Base-by-base conservation (phyloP, 2,797 vertebrate genomes). In the Sebastes hopkinsi region DNA sequence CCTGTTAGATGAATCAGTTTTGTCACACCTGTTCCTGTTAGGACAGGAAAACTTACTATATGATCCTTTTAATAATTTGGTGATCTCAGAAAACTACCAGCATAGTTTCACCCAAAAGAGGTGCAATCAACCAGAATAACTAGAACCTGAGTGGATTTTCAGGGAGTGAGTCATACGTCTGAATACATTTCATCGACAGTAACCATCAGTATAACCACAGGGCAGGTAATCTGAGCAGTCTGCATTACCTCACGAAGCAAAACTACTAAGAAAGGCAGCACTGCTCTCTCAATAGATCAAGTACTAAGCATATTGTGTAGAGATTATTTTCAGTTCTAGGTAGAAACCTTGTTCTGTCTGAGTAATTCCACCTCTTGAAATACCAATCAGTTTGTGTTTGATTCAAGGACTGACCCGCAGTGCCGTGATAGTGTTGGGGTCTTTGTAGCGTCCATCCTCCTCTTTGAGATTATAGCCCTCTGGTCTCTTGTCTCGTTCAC, bases 381-480 rank as follows among this genome's bases (percentile, higher is more conserved):
- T 25, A 55, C 11, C 6, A 32, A 6, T 66, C 52, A 30, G 65
- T 42, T 25, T 38, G 68, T 30, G 60, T 36, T 46, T 16, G 11
- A 29, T 11, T 52, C 18, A 22, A 58, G 27, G 65, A 85, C 96
- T 95, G 80, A 99, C 98, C 96, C 97, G 96, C 94, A 99, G 96
- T 92, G 97, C 96, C 20, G 98, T 99, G 87, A 99, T 97, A 84
- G 95, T 97, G 88, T 97, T 96, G 81, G 97, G 97, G 90, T 99
- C 97, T 94, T 97, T 97, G 94, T 97, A 98, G 84, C 98, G 95
- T 25, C 98, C 98, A 93, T 99, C 97, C 84, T 99, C 98, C 83
- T 99, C 98, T 90, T 99, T 99, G 59, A 99, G 97, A 85, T 99
- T 99, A 92, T 99, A 99, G 38, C 98, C 98, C 75, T 99, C 98